phyloP scores from a whole-genome alignment of 2,797 vertebrate species.

The Xenops minutus region DNA sequence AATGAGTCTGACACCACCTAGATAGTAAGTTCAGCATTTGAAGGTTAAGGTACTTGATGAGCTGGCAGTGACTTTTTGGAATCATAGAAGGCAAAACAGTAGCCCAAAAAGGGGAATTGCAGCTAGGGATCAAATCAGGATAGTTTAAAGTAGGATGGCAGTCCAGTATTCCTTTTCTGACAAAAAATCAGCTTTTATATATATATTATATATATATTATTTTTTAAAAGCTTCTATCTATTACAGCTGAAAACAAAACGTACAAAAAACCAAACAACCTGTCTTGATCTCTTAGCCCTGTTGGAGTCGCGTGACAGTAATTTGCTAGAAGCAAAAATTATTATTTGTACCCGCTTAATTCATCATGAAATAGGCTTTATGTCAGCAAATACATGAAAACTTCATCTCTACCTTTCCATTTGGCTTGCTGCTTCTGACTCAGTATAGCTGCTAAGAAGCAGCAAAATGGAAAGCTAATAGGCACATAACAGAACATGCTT shows the following conservation, averaged over 20 bases:
- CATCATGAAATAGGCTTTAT: background rate
- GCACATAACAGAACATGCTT: background rate
- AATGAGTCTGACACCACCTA: background rate
- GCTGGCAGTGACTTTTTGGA: background rate
- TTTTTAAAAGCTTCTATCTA: background rate
- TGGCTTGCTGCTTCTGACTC: background rate
- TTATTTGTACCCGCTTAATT: background rate
- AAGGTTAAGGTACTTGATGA: background rate
- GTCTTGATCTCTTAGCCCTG: background rate
- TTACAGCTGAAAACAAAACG: background rate
- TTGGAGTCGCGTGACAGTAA: background rate
- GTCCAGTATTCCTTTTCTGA: background rate
- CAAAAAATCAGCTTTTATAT: background rate
- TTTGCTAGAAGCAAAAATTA: background rate
- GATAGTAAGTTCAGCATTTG: background rate
- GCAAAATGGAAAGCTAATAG: background rate
- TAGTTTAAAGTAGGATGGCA: background rate
- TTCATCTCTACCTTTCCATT: background rate
- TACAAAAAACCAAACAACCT: background rate
- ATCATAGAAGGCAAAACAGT: background rate
- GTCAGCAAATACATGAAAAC: background rate
- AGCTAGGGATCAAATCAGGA: background rate
- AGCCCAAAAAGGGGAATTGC: background rate
- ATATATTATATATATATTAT: background rate
- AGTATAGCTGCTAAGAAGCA: background rate